These are phyloP conservation scores for Sepiola atlantica DNA, from an alignment of 2,888 invertebrate species.

Conservation along the genomic window DNA sequence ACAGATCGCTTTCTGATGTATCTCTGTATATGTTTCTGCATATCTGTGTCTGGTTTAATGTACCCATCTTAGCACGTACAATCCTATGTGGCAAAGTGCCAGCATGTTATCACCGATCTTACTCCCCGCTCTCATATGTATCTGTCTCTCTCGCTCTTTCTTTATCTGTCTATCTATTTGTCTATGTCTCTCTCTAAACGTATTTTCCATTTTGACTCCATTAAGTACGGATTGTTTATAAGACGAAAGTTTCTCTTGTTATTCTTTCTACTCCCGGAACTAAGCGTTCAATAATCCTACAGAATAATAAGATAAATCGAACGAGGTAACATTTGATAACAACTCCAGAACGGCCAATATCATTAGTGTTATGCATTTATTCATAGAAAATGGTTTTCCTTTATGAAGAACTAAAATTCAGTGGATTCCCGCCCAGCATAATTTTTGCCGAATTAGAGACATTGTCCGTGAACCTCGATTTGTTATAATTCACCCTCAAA, in stretches of 20 bases:
- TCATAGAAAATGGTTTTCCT: neutral
- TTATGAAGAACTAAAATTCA: neutral
- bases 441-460: neutral
- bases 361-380: neutral
- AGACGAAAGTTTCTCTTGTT: neutral
- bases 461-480: no score
- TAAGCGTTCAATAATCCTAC: neutral
- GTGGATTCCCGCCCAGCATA: neutral
- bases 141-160: no score
- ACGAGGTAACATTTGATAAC: neutral
- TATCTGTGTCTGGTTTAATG: no score
- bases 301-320: neutral
- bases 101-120: no score
- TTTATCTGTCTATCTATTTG: no score
- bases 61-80: no score
- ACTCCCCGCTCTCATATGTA: no score
- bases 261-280: neutral
- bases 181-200: neutral
- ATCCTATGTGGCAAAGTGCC: no score
- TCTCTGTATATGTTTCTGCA: no score
- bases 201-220: neutral
- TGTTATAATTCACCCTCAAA: no score
- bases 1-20: no score
- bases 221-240: neutral
- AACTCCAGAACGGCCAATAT: neutral